phyloP scores from a whole-genome alignment of 2,113 vertebrate species.

The Ciconia stormi region DNA sequence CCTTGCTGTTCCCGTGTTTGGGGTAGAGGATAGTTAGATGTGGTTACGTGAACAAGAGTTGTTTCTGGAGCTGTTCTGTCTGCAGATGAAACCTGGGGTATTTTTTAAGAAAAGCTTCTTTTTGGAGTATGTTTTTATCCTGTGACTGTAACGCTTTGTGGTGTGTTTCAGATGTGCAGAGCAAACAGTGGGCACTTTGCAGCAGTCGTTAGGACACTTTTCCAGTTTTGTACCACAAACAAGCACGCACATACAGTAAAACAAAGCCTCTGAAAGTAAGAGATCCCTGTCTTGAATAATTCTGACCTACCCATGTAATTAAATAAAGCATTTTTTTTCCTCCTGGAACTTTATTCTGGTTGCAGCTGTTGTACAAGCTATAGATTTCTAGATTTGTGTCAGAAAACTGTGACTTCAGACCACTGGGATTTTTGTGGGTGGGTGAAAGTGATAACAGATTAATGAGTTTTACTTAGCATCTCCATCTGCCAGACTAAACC shows the following conservation, averaged over 20 bases:
- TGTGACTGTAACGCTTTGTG: neutral
- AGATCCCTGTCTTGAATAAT: neutral
- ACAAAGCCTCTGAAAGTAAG: too few species aligned
- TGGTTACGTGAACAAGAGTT: neutral
- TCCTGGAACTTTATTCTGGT: constrained; percentile 25
- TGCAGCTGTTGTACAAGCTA: constrained; percentile 59
- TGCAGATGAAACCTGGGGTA: neutral
- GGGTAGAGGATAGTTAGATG: neutral
- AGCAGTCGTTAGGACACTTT: neutral
- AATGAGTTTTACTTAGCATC: constrained; percentile 45
- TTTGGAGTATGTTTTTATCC: neutral
- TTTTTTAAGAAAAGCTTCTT: neutral
- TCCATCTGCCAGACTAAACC: constrained; percentile 52
- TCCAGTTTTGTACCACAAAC: neutral
- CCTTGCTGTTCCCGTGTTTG: neutral
- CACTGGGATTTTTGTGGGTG: constrained; percentile 58
- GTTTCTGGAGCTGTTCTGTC: neutral
- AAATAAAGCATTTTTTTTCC: neutral
- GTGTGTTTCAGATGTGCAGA: neutral
- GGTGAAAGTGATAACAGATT: constrained; percentile 62
- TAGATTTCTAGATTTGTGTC: constrained; percentile 35
- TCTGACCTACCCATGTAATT: neutral
- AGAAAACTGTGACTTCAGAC: constrained; percentile 56
- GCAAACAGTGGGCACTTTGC: neutral
- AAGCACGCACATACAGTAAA: neutral